phyloP scores from a whole-genome alignment of 2,888 invertebrate species.

The Sepiola atlantica region DNA sequence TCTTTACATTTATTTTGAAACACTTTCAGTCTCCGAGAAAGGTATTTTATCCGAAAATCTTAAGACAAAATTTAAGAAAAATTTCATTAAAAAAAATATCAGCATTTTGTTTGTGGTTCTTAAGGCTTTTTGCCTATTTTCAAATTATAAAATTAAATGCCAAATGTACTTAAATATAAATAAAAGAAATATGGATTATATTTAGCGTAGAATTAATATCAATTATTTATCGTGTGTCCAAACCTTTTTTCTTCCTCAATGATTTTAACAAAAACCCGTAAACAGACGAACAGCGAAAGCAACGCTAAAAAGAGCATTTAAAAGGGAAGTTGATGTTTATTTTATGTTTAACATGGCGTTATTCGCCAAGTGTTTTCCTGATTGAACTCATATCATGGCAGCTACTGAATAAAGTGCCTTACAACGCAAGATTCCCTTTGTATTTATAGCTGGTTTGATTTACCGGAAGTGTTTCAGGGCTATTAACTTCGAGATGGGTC shows the following conservation, averaged over 20 bases:
- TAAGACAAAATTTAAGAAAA: too few species aligned
- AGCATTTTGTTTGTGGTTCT: too few species aligned
- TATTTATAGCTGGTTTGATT: neutral
- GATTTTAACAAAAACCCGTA: neutral
- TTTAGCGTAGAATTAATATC: too few species aligned
- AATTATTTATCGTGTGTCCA: too few species aligned
- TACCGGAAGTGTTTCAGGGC: neutral
- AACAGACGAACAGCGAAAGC: neutral
- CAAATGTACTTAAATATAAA: too few species aligned
- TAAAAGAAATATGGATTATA: too few species aligned
- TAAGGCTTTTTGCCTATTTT: too few species aligned
- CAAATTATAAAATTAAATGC: too few species aligned
- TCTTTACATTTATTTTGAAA: too few species aligned
- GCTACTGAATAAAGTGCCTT: neutral
- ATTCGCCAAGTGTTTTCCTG: neutral
- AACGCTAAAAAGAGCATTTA: neutral
- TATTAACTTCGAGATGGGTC: neutral
- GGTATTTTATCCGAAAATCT: too few species aligned
- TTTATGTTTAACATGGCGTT: neutral
- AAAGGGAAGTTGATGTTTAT: neutral
- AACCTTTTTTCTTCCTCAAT: neutral
- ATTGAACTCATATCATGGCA: neutral
- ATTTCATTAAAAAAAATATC: too few species aligned
- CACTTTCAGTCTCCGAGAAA: too few species aligned
- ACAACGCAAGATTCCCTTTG: neutral